Evolutionary conservation across 2,888 invertebrate genomes (phyloP).

Genomic region (Tholera decimalis): DNA sequence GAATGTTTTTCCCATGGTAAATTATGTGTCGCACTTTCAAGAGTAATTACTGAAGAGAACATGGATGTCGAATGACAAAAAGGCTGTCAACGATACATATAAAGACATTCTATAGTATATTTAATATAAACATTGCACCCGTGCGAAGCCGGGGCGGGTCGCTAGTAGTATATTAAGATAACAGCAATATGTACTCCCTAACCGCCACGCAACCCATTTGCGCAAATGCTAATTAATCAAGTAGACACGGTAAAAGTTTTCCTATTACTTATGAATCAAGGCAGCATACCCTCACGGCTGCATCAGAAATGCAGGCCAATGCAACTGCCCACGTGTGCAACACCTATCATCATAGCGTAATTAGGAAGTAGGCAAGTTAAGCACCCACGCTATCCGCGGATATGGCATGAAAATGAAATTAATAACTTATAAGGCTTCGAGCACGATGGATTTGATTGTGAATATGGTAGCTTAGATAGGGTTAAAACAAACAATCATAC

Average conservation of each 20-base stretch:
- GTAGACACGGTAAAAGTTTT: slow-evolving; percentile 43
- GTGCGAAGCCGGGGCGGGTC: no score
- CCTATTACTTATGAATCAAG: slow-evolving; percentile 63
- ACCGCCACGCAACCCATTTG: slow-evolving; percentile 14
- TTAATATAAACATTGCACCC: no score
- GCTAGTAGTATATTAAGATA: no score
- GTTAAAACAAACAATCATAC: neutral
- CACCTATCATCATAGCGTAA: slow-evolving; percentile 77
- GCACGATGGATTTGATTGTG: slow-evolving; percentile 23
- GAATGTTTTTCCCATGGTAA: no score
- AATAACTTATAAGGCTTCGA: slow-evolving; percentile 76
- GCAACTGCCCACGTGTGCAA: slow-evolving; percentile 81
- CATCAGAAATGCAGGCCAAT: slow-evolving; percentile 79
- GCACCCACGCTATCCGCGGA: slow-evolving; percentile 78
- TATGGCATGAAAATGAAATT: slow-evolving; percentile 85
- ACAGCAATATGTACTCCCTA: neutral
- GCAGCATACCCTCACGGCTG: slow-evolving; percentile 57
- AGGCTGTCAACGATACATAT: no score
- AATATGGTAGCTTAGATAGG: neutral
- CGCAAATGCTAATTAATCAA: slow-evolving; percentile 43
- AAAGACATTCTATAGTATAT: no score
- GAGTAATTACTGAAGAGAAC: no score
- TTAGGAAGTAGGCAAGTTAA: slow-evolving; percentile 80
- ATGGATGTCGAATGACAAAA: no score
- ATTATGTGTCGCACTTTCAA: no score